These are phyloP conservation scores for Brachionus rotundiformis DNA, from an alignment of 1,140 invertebrate genomes.

Conservation along the genomic window DNA sequence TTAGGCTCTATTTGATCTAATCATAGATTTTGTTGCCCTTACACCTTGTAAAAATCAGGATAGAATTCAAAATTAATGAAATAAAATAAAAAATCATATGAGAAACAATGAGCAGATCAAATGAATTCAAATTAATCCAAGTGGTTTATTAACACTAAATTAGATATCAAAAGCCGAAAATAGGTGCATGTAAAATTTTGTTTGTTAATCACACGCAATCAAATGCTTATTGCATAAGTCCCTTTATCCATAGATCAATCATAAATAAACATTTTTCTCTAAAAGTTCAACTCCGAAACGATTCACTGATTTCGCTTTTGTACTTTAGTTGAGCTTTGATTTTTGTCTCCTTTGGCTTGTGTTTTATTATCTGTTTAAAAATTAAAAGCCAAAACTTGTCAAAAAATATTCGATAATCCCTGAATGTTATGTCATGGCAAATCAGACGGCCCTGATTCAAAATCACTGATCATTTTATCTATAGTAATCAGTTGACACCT, in stretches of 20 bases:
- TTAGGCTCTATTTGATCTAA: slow-evolving; percentile 5
- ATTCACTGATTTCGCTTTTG: not conserved
- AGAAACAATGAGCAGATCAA: slow-evolving; percentile 21
- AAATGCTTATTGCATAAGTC: slow-evolving; percentile 42
- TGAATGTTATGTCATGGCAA: slow-evolving; percentile 2
- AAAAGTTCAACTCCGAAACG: slow-evolving; percentile 26
- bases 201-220: slow-evolving; percentile 29
- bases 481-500: too few relatives aligned
- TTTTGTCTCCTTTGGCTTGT: not conserved
- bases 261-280: slow-evolving; percentile 29
- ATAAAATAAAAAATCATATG: not conserved
- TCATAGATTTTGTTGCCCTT: not conserved
- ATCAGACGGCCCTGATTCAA: not conserved
- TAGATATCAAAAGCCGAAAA: not conserved
- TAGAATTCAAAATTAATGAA: not conserved
- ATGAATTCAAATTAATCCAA: slow-evolving; percentile 23
- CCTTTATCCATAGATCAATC: not conserved
- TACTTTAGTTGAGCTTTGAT: slow-evolving; percentile 42
- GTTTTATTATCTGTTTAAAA: slow-evolving; percentile 34
- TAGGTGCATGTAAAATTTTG: not conserved
- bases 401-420: slow-evolving; percentile 16
- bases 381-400: not conserved
- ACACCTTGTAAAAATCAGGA: slow-evolving; percentile 14
- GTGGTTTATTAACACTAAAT: slow-evolving; percentile 49
- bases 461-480: too few relatives aligned